phyloP scores from a whole-genome alignment of 2,888 invertebrate species.

The Mesorhabditis belari region DNA sequence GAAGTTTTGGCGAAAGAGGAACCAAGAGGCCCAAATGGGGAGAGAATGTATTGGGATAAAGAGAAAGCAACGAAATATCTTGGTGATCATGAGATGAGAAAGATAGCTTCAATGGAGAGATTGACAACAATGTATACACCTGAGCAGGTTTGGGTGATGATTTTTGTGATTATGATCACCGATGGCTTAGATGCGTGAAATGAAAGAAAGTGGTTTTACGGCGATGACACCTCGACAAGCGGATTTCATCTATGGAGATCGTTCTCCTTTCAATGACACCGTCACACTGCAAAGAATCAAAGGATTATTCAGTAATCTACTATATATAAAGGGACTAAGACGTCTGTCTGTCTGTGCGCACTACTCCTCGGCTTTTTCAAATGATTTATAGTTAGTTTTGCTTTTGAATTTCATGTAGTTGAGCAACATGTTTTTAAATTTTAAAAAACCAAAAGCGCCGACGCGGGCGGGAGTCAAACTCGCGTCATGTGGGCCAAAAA shows the following conservation, averaged over 20 bases:
- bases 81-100: neutral
- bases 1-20: constrained; percentile 3
- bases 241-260: neutral
- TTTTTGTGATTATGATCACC: neutral
- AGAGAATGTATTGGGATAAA: constrained; percentile 38
- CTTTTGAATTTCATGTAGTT: too few relatives aligned
- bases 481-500: too few relatives aligned
- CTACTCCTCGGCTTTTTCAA: too few relatives aligned
- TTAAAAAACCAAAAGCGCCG: too few relatives aligned
- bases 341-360: too few relatives aligned
- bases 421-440: too few relatives aligned
- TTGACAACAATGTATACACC: neutral
- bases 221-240: neutral
- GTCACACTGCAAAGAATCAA: neutral
- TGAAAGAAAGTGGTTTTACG: neutral
- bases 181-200: neutral
- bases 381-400: too few relatives aligned
- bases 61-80: constrained; percentile 27
- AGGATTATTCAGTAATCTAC: neutral
- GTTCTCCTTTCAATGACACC: neutral
- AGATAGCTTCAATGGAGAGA: neutral
- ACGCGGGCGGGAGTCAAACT: too few relatives aligned
- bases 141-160: neutral
- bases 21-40: constrained; percentile 13
- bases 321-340: too few relatives aligned